Conservation (phyloP, 1,140 invertebrate genomes). For the Maniola jurtina region DNA sequence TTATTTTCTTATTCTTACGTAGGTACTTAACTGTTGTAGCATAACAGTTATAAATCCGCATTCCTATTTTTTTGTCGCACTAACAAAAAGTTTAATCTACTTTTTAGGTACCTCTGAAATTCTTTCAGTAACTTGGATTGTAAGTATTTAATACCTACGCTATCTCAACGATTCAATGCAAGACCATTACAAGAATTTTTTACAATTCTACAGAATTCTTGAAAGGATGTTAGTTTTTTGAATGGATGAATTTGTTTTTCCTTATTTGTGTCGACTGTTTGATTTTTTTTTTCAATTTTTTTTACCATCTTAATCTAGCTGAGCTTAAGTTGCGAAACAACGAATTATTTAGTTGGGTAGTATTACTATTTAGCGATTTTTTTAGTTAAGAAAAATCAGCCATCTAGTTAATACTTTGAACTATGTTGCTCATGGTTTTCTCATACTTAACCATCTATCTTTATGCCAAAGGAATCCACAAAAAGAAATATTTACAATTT, state of each 20-base stretch:
- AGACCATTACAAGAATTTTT: conserved; percentile 3
- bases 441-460: too few species aligned
- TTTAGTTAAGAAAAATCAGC: too few species aligned
- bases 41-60: not conserved
- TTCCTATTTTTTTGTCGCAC: conserved; percentile 5
- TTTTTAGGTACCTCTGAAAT: conserved; percentile 12
- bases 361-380: too few species aligned
- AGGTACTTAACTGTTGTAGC: not conserved
- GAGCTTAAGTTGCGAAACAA: not conserved
- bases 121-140: conserved; percentile 8
- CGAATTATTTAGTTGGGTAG: not conserved
- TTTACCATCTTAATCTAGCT: not conserved
- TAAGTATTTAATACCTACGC: not conserved
- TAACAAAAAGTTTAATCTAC: conserved; percentile 14
- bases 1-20: not conserved
- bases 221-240: conserved; percentile 3
- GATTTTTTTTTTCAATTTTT: conserved; percentile 2
- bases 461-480: too few species aligned
- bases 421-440: too few species aligned
- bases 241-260: conserved; percentile 3
- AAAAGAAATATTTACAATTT: too few species aligned
- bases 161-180: too few species aligned
- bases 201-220: conserved; percentile 6
- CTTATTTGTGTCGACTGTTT: not conserved
- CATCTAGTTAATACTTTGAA: too few species aligned